Evolutionary conservation across 2,113 vertebrate species (phyloP).

Genomic region (Calidris pygmaea): DNA sequence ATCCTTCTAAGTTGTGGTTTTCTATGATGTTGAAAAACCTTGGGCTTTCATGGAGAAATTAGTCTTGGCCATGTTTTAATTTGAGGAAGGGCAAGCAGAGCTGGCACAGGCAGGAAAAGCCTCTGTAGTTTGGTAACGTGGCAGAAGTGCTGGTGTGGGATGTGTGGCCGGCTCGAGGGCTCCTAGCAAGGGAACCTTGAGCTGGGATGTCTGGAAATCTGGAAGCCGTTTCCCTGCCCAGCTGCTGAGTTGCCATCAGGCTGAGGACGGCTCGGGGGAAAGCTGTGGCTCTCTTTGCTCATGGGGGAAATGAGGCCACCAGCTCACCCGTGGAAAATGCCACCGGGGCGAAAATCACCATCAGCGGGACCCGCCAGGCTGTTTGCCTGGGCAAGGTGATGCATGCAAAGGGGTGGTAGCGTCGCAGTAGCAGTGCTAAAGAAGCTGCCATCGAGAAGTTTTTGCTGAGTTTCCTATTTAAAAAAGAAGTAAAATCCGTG

Average conservation of each 20-base stretch:
- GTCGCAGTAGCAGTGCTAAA: not conserved
- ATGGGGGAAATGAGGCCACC: not conserved
- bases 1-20: not conserved
- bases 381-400: not conserved
- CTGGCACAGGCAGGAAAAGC: not conserved
- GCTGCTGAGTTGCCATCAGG: not conserved
- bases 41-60: rapidly evolving
- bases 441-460: not conserved
- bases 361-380: too few relatives aligned
- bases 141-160: not conserved
- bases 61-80: not conserved
- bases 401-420: rapidly evolving
- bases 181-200: not conserved
- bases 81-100: not conserved
- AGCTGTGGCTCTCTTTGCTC: not conserved
- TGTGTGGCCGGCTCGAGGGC: not conserved
- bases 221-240: not conserved
- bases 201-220: not conserved
- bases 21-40: not conserved
- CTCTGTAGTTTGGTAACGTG: too few relatives aligned
- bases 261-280: not conserved
- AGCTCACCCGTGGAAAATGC: not conserved
- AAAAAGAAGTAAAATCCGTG: not conserved
- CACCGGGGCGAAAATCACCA: not conserved
- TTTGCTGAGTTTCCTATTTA: not conserved